phyloP scores from a whole-genome alignment of 2,888 invertebrate genomes.

The Agriopis marginaria region DNA sequence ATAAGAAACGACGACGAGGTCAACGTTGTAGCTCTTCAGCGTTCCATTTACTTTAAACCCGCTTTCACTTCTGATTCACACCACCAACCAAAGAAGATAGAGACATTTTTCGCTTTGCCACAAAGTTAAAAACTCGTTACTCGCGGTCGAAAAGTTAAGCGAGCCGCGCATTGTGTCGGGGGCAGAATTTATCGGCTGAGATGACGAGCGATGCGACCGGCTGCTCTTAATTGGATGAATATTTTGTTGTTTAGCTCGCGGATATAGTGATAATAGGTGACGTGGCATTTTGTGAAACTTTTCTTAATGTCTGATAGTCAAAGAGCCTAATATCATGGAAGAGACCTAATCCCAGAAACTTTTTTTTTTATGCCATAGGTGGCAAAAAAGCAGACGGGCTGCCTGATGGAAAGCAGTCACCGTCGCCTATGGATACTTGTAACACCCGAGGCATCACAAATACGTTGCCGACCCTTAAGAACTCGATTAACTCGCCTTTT shows the following conservation, averaged over 20 bases:
- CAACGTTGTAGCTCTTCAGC: too few relatives aligned
- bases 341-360: too few relatives aligned
- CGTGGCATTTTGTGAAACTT: neutral
- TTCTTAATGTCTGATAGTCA: too few relatives aligned
- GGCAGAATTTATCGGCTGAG: conserved; percentile 68
- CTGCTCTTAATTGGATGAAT: conserved; percentile 41
- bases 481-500: too few relatives aligned
- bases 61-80: neutral
- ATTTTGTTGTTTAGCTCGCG: conserved; percentile 25
- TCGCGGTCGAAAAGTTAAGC: conserved; percentile 80
- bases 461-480: too few relatives aligned
- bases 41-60: neutral
- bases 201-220: conserved; percentile 28
- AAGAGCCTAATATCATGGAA: too few relatives aligned
- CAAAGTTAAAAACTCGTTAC: conserved; percentile 86
- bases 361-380: too few relatives aligned
- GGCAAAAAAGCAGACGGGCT: too few relatives aligned
- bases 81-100: conserved; percentile 68
- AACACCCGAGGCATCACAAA: too few relatives aligned
- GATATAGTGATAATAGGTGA: neutral
- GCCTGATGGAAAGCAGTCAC: too few relatives aligned
- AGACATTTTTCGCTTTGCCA: conserved; percentile 85
- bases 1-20: too few relatives aligned
- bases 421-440: too few relatives aligned
- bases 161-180: conserved; percentile 76